Evolutionary conservation across 2,797 vertebrate species (phyloP).

Genomic region (Catostomus latipinnis): DNA sequence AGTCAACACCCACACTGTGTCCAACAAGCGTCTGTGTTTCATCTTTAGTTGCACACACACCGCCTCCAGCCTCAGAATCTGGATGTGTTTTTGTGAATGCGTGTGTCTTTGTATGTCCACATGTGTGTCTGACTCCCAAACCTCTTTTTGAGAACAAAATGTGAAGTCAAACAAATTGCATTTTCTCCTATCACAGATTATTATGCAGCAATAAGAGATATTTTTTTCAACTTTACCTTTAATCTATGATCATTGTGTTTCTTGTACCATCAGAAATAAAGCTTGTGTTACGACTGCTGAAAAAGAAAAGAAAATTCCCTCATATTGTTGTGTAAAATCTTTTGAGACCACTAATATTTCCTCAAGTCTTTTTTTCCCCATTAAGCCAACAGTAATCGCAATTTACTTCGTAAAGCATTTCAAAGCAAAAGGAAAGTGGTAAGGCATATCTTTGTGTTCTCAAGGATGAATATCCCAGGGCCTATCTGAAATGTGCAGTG

Average conservation of each 20-base stretch:
- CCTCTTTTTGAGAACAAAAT: conserved; percentile 1
- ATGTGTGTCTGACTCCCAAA: not conserved
- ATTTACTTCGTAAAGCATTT: conserved; percentile 41
- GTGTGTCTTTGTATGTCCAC: conserved; percentile 8
- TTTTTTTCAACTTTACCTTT: not conserved
- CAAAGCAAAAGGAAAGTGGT: conserved; percentile 29
- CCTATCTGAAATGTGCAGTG: conserved; percentile 70
- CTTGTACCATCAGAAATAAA: conserved; percentile 13
- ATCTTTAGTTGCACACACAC: conserved; percentile 44
- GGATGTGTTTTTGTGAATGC: conserved; percentile 30
- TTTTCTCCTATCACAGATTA: too few relatives aligned
- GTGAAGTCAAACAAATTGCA: not conserved
- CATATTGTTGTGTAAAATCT: conserved; percentile 40
- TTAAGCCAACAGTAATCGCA: conserved; percentile 45
- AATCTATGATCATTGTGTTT: conserved; percentile 3
- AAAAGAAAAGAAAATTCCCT: conserved; percentile 28
- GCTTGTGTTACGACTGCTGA: conserved; percentile 15
- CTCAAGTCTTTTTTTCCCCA: conserved; percentile 36
- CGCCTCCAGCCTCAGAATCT: conserved; percentile 27
- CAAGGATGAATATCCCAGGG: conserved; percentile 72
- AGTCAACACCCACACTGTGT: conserved; percentile 76
- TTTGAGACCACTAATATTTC: conserved; percentile 37
- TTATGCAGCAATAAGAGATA: too few relatives aligned
- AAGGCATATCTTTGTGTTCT: conserved; percentile 43
- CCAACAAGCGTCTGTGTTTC: conserved; percentile 55